phyloP scores from a whole-genome alignment of 1,140 invertebrate genomes.

The Drosophila lacertosa region DNA sequence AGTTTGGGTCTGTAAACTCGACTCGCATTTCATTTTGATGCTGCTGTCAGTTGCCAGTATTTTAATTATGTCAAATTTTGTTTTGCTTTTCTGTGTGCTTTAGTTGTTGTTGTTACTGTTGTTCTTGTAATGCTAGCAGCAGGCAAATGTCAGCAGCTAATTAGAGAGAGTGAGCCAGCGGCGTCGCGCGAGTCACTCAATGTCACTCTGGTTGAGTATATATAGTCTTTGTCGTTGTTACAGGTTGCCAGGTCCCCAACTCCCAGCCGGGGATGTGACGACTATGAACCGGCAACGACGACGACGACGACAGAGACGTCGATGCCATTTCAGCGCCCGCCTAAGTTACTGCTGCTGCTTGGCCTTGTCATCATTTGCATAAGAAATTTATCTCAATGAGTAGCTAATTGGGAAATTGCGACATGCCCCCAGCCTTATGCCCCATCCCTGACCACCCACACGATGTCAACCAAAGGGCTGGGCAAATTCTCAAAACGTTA shows the following conservation, averaged over 20 bases:
- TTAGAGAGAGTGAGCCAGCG: conserved; percentile 73
- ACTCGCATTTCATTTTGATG: conserved; percentile 48
- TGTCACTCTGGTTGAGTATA: conserved; percentile 56
- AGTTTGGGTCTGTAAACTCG: conserved; percentile 27
- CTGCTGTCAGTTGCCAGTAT: conserved; percentile 51
- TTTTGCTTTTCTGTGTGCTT: conserved; percentile 34
- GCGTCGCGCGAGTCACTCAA: conserved; percentile 67
- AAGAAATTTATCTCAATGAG: conserved; percentile 83
- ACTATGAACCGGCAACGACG: too few species aligned
- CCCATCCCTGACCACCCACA: conserved; percentile 11
- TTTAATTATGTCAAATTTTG: conserved; percentile 80
- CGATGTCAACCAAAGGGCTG: conserved; percentile 66
- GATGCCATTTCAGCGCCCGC: conserved; percentile 68
- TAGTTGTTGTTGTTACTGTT: conserved; percentile 17
- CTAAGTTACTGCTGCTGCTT: conserved; percentile 41
- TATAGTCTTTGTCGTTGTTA: conserved; percentile 40
- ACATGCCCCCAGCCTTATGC: conserved; percentile 45
- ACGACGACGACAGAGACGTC: conserved; percentile 41
- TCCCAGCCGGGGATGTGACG: conserved; percentile 38
- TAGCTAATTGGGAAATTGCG: conserved; percentile 80
- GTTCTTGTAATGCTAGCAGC: conserved; percentile 43
- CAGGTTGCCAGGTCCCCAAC: conserved; percentile 63
- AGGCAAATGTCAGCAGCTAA: conserved; percentile 79
- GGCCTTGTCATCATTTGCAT: conserved; percentile 81
- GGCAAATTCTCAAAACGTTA: conserved; percentile 70